Base-by-base conservation (phyloP, 2,797 vertebrate species). In the Luscinia megarhynchos region DNA sequence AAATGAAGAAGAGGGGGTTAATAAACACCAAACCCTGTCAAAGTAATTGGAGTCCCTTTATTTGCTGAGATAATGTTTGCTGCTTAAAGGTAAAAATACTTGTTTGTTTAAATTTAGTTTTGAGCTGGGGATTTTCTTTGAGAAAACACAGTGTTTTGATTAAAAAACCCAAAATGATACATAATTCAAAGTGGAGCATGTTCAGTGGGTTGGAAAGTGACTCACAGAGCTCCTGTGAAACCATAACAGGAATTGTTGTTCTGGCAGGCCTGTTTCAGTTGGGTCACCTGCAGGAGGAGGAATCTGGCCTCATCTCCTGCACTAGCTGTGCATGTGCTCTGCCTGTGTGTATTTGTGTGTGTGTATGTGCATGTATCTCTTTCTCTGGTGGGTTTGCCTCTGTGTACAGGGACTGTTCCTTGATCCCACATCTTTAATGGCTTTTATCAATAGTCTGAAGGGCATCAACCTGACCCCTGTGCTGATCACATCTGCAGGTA, bases 81-180 rank as follows among this genome's bases (percentile, higher is more conserved):
- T 84, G 24, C 26, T 30, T 73, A 73, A 86, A 69, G 21, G 36
- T 74, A 76, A 91, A 94, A 74, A 63, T 70, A 89, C 10, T 76
- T 61, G 72, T 0, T 0, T 69, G n/a, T 63, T 76, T 76, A 84
- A 69, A 79, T 61, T 64, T 38, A 78, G 32, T 68, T 84, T 90
- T 72, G 29, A 77, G 55, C 16, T 29, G 50, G 82, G 19, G 24
- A 45, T 87, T 82, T 89, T 81, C 38, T 84, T 78, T 4, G 2
- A 19, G 11, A 93, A 86, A 75, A 40, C 12, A 43, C 11, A 64
- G 14, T 45, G 29, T 40, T 93, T 75, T 87, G 43, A 89, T 81
- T 78, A 17, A 87, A 89, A 87, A 57, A 0, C 0, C 6, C 32
- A 2, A 38, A 88, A 43, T 54, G 2, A 75, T 67, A 54, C 34